Conservation (phyloP, 1,140 invertebrate genomes). For the Megalonaias nervosa region DNA sequence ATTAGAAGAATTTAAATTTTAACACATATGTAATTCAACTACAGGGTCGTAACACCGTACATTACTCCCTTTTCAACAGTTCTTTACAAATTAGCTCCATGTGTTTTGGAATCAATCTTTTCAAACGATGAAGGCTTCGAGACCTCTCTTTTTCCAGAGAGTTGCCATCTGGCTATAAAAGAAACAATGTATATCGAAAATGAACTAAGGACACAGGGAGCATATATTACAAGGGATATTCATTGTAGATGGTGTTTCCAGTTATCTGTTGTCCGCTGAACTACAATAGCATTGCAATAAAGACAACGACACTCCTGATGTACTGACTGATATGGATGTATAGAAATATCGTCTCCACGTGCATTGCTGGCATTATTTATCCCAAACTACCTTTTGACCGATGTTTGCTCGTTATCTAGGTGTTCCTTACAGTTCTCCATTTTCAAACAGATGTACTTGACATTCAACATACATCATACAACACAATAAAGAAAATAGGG, state of each 20-base stretch:
- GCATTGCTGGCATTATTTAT: too few relatives aligned
- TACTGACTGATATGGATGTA: too few relatives aligned
- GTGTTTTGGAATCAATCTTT: constrained; percentile 28
- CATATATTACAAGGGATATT: neutral
- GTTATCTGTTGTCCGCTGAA: neutral
- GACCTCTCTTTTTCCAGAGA: constrained; percentile 10
- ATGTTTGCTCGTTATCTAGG: too few relatives aligned
- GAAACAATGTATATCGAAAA: constrained; percentile 29
- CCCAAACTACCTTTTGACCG: too few relatives aligned
- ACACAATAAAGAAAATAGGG: too few relatives aligned
- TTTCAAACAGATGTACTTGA: too few relatives aligned
- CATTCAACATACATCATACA: too few relatives aligned
- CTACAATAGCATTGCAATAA: neutral
- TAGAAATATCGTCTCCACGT: too few relatives aligned
- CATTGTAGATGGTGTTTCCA: neutral
- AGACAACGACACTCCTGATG: neutral
- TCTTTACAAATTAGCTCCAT: constrained; percentile 15
- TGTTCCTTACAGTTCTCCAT: too few relatives aligned
- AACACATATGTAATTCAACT: too few relatives aligned
- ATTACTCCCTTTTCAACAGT: constrained; percentile 13
- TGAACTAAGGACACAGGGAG: constrained; percentile 3
- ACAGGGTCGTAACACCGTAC: constrained; percentile 8
- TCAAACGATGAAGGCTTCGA: constrained; percentile 20
- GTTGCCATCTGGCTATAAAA: constrained; percentile 22
- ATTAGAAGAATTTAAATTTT: too few relatives aligned